Conservation (phyloP, 1,140 invertebrate genomes). For the Polypedilum pembai region DNA sequence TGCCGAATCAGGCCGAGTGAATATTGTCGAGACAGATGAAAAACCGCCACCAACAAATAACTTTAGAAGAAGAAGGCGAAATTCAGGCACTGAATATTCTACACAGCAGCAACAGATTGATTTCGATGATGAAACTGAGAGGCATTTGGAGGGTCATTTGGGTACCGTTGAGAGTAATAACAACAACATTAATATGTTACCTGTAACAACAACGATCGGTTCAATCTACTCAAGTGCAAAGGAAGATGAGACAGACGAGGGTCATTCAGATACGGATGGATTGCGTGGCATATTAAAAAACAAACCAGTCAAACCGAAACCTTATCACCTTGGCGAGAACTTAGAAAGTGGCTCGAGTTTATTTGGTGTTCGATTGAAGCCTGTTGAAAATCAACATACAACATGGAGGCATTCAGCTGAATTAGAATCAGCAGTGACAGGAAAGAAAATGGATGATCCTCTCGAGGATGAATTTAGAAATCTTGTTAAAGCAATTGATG, state of each 20-base stretch:
- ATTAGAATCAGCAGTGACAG: slow-evolving; percentile 30
- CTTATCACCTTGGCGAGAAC: slow-evolving; percentile 58
- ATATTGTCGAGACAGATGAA: slow-evolving; percentile 78
- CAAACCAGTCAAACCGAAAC: slow-evolving; percentile 59
- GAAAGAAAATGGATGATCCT: slow-evolving; percentile 37
- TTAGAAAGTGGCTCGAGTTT: slow-evolving; percentile 45
- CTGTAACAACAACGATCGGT: slow-evolving; percentile 37
- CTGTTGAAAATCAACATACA: slow-evolving; percentile 34
- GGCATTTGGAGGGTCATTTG: slow-evolving; percentile 28
- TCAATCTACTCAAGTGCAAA: slow-evolving; percentile 39
- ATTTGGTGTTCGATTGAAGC: slow-evolving; percentile 46
- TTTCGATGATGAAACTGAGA: slow-evolving; percentile 36
- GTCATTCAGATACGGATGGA: slow-evolving; percentile 44
- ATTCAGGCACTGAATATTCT: slow-evolving; percentile 38
- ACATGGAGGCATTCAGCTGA: slow-evolving; percentile 29
- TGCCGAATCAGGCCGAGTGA: slow-evolving; percentile 71
- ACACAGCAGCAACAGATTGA: slow-evolving; percentile 1
- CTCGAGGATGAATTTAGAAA: slow-evolving; percentile 33
- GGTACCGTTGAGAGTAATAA: slow-evolving; percentile 31
- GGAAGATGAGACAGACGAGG: slow-evolving; percentile 44
- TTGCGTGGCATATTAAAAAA: slow-evolving; percentile 63
- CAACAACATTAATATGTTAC: too few relatives aligned
- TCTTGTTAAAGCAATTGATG: slow-evolving; percentile 5
- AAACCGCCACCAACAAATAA: slow-evolving; percentile 74
- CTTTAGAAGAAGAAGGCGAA: slow-evolving; percentile 58